phyloP scores from a whole-genome alignment of 2,113 vertebrate species.

The Erythrocercus mccallii region DNA sequence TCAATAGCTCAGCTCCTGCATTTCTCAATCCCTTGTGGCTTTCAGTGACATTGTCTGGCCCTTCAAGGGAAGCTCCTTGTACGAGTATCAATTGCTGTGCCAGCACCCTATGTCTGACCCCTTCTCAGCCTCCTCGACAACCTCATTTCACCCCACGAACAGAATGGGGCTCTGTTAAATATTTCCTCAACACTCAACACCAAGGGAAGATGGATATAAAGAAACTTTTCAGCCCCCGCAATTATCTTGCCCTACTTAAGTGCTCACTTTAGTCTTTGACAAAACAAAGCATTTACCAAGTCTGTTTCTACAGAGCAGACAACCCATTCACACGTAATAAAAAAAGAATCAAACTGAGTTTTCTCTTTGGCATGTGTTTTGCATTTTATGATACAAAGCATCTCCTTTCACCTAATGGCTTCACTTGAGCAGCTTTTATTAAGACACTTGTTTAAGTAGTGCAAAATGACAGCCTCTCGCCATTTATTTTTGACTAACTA shows the following conservation, averaged over 20 bases:
- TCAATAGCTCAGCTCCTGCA: neutral
- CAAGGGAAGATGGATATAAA: neutral
- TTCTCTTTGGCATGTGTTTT: neutral
- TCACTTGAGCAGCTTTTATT: neutral
- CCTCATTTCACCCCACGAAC: neutral
- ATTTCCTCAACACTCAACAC: neutral
- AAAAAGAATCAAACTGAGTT: neutral
- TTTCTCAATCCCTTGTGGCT: neutral
- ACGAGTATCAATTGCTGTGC: neutral
- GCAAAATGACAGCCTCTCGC: neutral
- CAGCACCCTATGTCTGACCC: neutral
- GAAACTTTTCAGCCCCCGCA: slow-evolving; percentile 3
- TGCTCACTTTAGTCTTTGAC: neutral
- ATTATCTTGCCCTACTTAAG: slow-evolving; percentile 12
- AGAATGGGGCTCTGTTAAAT: neutral
- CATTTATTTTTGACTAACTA: neutral
- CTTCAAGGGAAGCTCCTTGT: neutral
- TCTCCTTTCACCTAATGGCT: neutral
- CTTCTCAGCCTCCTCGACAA: neutral
- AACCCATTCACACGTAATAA: neutral
- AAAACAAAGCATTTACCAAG: slow-evolving; percentile 18
- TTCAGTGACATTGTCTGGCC: neutral
- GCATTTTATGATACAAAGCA: neutral
- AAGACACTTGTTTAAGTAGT: neutral
- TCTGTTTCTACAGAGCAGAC: neutral